Evolutionary conservation across 2,797 vertebrate species (phyloP).

Genomic region (Aeoliscus strigatus): DNA sequence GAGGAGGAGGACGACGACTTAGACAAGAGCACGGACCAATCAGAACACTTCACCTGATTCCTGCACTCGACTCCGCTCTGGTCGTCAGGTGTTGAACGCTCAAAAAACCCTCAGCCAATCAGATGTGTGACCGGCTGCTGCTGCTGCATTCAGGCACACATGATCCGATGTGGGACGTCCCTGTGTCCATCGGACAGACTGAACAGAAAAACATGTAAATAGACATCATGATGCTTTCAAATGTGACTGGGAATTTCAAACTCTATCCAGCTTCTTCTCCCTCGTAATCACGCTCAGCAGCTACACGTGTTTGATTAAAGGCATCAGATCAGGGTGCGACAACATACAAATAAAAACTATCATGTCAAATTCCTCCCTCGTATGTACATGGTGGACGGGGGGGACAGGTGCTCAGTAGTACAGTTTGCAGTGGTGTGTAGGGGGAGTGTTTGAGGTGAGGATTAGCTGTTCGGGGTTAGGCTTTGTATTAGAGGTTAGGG

Average conservation of each 20-base stretch:
- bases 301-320: constrained; percentile 70
- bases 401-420: no score
- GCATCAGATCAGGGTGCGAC: no score
- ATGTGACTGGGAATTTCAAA: constrained; percentile 28
- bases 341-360: no score
- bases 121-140: constrained; percentile 21
- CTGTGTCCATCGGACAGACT: no score
- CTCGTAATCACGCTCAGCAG: constrained; percentile 42
- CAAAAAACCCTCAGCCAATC: constrained; percentile 21
- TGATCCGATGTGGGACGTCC: no score
- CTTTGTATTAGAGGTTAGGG: no score
- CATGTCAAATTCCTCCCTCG: no score
- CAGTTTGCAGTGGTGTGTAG: no score
- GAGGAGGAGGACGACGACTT: constrained; percentile 58
- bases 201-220: constrained; percentile 9
- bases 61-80: constrained; percentile 14
- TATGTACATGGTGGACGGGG: no score
- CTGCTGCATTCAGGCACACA: constrained; percentile 6
- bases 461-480: no score
- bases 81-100: constrained; percentile 10
- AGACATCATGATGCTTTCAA: constrained; percentile 39
- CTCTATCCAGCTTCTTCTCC: constrained; percentile 55
- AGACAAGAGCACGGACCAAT: constrained; percentile 45
- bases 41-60: constrained; percentile 62
- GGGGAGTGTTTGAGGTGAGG: no score